A percentile compares a stretch with the other conserved stretches of the same genome.
Conservation (phyloP, 1,140 invertebrate genomes). For the Zaprionus africanus region DNA sequence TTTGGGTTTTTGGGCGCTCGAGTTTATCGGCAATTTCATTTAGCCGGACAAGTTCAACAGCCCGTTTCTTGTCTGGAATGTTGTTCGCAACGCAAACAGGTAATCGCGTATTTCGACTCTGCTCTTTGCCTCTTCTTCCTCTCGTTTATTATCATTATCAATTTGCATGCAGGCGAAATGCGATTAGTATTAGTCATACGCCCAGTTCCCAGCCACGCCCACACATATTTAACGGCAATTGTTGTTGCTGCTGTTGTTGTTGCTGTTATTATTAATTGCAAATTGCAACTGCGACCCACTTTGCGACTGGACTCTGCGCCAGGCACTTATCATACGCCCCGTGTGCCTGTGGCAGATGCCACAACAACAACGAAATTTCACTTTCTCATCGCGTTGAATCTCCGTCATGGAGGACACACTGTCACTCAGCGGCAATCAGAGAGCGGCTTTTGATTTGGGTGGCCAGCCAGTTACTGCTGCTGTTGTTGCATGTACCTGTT, state of each 20-base stretch:
- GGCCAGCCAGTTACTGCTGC: constrained; percentile 21
- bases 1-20: not conserved
- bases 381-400: constrained; percentile 58
- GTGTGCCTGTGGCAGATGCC: constrained; percentile 56
- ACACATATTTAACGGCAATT: constrained; percentile 1
- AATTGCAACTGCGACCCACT: constrained; percentile 76
- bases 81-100: constrained; percentile 52
- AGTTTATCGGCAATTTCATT: constrained; percentile 32
- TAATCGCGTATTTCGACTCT: constrained; percentile 40
- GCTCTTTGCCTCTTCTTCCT: not conserved
- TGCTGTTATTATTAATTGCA: constrained; percentile 65
- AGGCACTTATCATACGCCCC: constrained; percentile 76
- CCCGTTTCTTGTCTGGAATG: constrained; percentile 51
- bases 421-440: constrained; percentile 40
- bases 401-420: constrained; percentile 22
- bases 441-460: constrained; percentile 55
- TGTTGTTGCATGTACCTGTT: constrained; percentile 51
- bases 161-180: constrained; percentile 37
- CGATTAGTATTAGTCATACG: constrained; percentile 45
- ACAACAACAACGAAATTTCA: constrained; percentile 60
- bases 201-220: constrained; percentile 44
- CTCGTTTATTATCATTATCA: constrained; percentile 39
- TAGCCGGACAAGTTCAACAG: constrained; percentile 65
- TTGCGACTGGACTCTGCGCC: constrained; percentile 21
- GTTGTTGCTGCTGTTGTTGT: constrained; percentile 11